phyloP scores from a whole-genome alignment of 2,113 vertebrate genomes.

The Conger conger region DNA sequence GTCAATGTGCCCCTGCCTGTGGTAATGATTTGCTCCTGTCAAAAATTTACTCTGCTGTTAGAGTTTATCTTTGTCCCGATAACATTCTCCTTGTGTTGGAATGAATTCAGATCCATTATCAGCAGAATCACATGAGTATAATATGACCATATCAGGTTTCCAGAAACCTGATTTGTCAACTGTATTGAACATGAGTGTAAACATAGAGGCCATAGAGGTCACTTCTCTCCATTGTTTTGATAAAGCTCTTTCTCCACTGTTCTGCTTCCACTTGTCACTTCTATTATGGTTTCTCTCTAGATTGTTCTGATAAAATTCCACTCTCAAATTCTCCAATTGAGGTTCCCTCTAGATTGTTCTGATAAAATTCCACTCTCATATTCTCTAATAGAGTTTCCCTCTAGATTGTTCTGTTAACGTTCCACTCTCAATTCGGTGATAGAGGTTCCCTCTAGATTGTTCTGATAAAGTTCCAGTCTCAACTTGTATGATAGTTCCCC shows the following conservation, averaged over 20 bases:
- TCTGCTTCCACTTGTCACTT: no score
- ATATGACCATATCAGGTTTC: no score
- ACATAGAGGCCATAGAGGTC: no score
- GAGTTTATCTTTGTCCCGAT: neutral
- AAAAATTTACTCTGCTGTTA: neutral
- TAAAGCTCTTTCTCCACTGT: neutral
- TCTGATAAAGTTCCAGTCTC: neutral
- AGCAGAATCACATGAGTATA: no score
- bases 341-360: neutral
- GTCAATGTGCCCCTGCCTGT: neutral
- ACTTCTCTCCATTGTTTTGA: neutral
- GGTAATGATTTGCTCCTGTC: neutral
- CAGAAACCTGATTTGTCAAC: no score
- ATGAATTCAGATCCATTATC: no score
- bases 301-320: neutral
- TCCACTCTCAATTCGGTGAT: neutral
- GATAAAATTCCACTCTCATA: neutral
- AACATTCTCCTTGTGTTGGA: neutral
- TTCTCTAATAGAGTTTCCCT: neutral
- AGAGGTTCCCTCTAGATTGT: neutral
- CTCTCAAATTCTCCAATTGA: no score
- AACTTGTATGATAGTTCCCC: neutral
- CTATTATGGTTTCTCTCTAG: neutral
- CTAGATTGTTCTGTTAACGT: neutral
- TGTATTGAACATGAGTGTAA: no score